Percentiles rank a stretch among this genome's conserved stretches.
Conservation (phyloP, 2,797 vertebrate genomes). For the Hypotaenidia okinawae region DNA sequence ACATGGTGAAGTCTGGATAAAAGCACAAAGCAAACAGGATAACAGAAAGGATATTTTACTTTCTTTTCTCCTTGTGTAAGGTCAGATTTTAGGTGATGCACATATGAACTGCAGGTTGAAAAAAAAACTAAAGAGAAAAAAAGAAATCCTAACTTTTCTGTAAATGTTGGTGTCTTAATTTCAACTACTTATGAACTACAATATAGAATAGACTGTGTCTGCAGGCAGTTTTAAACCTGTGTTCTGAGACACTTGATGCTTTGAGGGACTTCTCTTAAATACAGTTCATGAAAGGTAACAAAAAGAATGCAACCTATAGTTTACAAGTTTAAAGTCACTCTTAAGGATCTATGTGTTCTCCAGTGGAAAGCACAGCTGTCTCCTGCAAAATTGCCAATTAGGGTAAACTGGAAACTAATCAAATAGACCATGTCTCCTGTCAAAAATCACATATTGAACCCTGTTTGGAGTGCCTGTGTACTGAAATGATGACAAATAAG, state of each 20-base stretch:
- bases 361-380: neutral
- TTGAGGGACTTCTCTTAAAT: neutral
- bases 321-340: neutral
- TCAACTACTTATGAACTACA: neutral
- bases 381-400: neutral
- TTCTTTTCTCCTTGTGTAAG: neutral
- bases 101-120: neutral
- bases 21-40: constrained; percentile 19
- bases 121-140: neutral
- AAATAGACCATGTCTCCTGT: neutral
- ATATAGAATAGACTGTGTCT: neutral
- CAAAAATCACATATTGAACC: neutral
- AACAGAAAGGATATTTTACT: neutral
- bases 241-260: neutral
- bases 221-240: neutral
- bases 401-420: neutral
- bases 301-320: neutral
- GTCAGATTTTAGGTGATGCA: neutral
- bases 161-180: neutral
- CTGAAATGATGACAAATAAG: neutral
- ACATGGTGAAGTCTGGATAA: neutral
- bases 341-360: neutral
- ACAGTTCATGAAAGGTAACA: neutral
- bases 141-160: neutral
- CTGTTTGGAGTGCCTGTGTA: neutral